Base-by-base conservation (phyloP, 23 tunicate species). In the Trididemnum nubilum region DNA sequence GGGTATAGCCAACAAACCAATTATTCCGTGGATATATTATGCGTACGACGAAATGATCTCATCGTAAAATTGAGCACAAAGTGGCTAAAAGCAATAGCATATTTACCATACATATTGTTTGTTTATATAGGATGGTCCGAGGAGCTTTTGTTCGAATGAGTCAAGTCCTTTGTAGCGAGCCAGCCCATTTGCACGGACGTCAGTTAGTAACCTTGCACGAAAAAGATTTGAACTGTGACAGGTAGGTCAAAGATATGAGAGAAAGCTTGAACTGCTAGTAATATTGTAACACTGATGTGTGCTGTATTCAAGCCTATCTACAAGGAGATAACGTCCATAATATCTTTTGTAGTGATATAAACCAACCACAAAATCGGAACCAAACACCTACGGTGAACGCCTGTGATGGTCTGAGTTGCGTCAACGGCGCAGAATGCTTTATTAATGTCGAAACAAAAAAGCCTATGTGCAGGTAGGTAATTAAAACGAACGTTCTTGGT, bases 381-480 rank as follows among this genome's bases (percentile, higher is more conserved):
- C 12, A 49, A 49, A 49, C 57, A 18, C 12, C 67, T 15, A 61
- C 25, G 22, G 67, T 22, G 3, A 61, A 61, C 67, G 29, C 36
- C 4, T 89, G 94, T 61, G 94, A 65, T 22, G 84, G 40, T 0
- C 35, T 76, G 34, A 24, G 51, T 15, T 91, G 97, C 81, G 76
- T 35, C 1, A 81, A 91, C 34, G 97, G 87, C 24, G 90, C 83
- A 5, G 25, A 57, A 0, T 91, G 97, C 35, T 60, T 75, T 52
- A 57, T 85, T 22, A 85, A 85, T 36, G n/a, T 12, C 19, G 35
- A 36, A 0, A 83, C 34, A 51, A 5, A 4, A 2, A 26, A 37
- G 34, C 90, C 97, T 22, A 81, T 34, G 3, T 91, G 97, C 87
- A 64, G 90, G 97, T 90, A 33, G 72, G 85, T 24, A 63, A 63